Conservation (phyloP, 1,140 invertebrate species). For the Camponotus vicinus region DNA sequence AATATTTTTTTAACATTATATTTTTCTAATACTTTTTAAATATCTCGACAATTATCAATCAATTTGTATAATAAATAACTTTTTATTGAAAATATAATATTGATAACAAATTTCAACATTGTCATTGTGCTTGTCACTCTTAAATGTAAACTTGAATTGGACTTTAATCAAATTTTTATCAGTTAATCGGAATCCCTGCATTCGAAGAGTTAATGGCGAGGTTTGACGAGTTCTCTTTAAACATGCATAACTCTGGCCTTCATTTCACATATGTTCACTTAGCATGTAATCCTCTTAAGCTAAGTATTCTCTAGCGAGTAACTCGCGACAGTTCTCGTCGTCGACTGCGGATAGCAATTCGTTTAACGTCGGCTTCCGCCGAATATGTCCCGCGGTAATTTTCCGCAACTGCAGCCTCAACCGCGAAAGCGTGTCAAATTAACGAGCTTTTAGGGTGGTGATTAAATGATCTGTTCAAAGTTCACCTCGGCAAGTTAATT, state of each 20-base stretch:
- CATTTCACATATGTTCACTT: conserved; percentile 34
- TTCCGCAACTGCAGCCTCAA: background rate
- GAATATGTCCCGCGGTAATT: conserved; percentile 40
- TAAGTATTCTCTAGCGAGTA: conserved; percentile 36
- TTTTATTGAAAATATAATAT: background rate
- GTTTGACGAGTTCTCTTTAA: conserved; percentile 25
- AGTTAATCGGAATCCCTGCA: background rate
- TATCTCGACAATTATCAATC: background rate
- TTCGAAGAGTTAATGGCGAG: background rate
- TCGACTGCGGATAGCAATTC: conserved; percentile 39
- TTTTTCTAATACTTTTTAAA: background rate
- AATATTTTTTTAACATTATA: background rate
- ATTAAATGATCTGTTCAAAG: conserved; percentile 30
- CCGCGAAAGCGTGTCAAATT: conserved; percentile 27
- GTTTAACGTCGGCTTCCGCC: conserved; percentile 33
- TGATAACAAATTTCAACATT: too few species aligned
- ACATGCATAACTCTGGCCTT: background rate
- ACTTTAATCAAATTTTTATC: background rate
- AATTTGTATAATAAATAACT: background rate
- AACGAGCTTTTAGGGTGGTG: conserved; percentile 1
- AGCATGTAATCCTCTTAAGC: conserved; percentile 42
- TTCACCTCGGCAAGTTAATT: conserved; percentile 25
- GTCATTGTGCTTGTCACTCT: background rate
- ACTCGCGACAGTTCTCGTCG: conserved; percentile 24
- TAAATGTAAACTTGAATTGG: background rate